phyloP scores from a whole-genome alignment of 2,113 vertebrate genomes.

The Microtus pennsylvanicus region DNA sequence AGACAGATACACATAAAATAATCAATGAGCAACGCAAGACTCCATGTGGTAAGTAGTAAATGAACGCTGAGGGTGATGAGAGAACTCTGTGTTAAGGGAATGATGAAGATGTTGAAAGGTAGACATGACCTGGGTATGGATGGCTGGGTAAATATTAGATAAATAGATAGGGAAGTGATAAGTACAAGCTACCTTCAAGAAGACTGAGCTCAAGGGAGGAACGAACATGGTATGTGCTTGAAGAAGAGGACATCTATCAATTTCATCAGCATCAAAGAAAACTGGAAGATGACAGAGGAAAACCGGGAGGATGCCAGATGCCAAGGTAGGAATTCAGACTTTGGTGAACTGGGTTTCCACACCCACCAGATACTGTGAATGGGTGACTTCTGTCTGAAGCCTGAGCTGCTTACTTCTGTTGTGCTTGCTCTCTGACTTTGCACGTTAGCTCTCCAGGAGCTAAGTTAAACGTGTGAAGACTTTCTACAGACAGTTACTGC shows the following conservation, averaged over 20 bases:
- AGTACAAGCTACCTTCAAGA: neutral
- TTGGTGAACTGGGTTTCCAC: neutral
- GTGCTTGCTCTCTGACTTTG: neutral
- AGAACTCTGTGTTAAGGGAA: constrained; percentile 12
- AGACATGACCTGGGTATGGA: neutral
- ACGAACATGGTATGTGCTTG: neutral
- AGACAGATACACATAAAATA: neutral
- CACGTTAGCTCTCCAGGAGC: too few relatives aligned
- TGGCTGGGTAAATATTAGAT: neutral
- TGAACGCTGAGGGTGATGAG: neutral
- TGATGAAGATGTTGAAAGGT: neutral
- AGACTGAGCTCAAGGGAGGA: neutral
- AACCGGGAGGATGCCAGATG: neutral
- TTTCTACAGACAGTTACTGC: neutral
- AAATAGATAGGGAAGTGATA: neutral
- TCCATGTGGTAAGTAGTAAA: neutral
- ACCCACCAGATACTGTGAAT: neutral
- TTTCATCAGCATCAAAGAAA: neutral
- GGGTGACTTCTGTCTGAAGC: neutral
- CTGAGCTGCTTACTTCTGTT: neutral
- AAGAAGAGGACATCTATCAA: neutral
- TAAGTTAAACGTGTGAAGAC: neutral
- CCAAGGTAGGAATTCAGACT: neutral
- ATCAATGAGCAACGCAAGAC: neutral
- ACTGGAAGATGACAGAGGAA: neutral